These are phyloP conservation scores for Charaxes varanes DNA, from an alignment of 1,140 invertebrate species.

Conservation along the genomic window DNA sequence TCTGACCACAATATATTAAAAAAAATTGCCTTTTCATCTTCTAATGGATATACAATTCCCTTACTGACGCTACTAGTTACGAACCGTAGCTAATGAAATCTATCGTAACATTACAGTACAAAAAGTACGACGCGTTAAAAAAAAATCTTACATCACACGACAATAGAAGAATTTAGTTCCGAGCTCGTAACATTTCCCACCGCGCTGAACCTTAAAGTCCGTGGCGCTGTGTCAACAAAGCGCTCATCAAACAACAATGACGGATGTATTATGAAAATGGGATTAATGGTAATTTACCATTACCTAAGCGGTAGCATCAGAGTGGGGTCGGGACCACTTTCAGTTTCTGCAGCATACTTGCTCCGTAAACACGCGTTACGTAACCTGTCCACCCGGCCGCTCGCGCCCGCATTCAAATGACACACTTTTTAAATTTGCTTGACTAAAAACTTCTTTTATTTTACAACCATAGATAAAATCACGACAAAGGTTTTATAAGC, in stretches of 20 bases:
- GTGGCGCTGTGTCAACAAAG: slow-evolving; percentile 32
- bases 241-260: slow-evolving; percentile 26
- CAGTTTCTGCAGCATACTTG: slow-evolving; percentile 52
- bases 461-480: not conserved
- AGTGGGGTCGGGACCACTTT: slow-evolving; percentile 56
- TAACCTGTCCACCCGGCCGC: slow-evolving; percentile 37
- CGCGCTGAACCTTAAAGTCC: slow-evolving; percentile 17
- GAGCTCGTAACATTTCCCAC: slow-evolving; percentile 16
- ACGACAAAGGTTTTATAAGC: too few relatives aligned
- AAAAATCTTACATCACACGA: slow-evolving; percentile 7
- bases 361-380: slow-evolving; percentile 46
- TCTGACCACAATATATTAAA: too few relatives aligned
- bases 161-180: slow-evolving; percentile 23
- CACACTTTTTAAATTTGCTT: slow-evolving; percentile 47
- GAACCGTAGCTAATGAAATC: not conserved
- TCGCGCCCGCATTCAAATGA: slow-evolving; percentile 57
- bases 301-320: slow-evolving; percentile 47
- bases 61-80: not conserved
- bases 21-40: too few relatives aligned
- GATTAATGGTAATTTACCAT: slow-evolving; percentile 54
- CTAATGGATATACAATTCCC: too few relatives aligned
- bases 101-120: not conserved
- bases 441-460: too few relatives aligned
- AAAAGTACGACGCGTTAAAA: not conserved
- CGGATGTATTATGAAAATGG: slow-evolving; percentile 48